Percentiles rank a stretch among this genome's conserved stretches.
Evolutionary conservation across 1,140 invertebrate species (phyloP).

Genomic region (Drosophila grimshawi): DNA sequence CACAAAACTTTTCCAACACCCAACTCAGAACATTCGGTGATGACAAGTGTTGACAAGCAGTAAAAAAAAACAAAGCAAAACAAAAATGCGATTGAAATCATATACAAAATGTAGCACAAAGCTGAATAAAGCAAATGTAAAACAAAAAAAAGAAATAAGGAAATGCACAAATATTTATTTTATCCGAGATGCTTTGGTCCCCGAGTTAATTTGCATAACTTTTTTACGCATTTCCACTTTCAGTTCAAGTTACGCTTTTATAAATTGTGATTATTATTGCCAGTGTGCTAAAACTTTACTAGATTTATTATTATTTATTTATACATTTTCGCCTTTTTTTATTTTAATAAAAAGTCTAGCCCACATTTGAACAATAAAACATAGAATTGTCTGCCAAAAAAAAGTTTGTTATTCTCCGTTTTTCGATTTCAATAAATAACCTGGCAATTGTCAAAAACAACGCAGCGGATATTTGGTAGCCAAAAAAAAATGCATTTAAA

Average conservation of each 20-base stretch:
- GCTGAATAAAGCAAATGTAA: constrained; percentile 28
- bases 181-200: background rate
- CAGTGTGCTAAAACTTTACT: too few relatives aligned
- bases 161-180: background rate
- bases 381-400: constrained; percentile 14
- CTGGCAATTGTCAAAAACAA: constrained; percentile 49
- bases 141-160: background rate
- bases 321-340: background rate
- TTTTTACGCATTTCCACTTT: background rate
- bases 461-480: constrained; percentile 56
- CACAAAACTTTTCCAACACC: constrained; percentile 59
- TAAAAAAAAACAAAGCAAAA: constrained; percentile 25
- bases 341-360: constrained; percentile 1
- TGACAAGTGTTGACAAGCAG: constrained; percentile 73
- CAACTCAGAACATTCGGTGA: constrained; percentile 53
- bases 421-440: constrained; percentile 47
- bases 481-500: constrained; percentile 71
- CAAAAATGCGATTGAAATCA: constrained; percentile 45
- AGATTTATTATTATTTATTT: background rate
- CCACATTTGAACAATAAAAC: constrained; percentile 29
- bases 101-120: constrained; percentile 38
- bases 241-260: background rate
- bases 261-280: background rate
- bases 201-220: constrained; percentile 1
- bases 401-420: constrained; percentile 6